phyloP scores from a whole-genome alignment of 2,113 vertebrate genomes.

The Hydrochoerus hydrochaeris region DNA sequence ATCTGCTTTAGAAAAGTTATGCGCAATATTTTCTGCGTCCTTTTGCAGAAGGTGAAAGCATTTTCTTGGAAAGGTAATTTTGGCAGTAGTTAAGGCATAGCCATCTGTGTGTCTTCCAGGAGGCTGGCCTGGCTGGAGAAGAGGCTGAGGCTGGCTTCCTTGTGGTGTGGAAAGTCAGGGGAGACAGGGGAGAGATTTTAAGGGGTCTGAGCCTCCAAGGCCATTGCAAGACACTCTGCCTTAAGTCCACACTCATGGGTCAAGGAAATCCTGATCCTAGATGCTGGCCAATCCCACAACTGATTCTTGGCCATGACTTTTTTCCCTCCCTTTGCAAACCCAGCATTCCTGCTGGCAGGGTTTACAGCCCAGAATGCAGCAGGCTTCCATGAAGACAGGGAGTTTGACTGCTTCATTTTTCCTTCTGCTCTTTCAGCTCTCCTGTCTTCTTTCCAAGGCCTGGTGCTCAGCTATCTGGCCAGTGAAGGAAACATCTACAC shows the following conservation, averaged over 20 bases:
- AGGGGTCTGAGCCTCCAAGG: background rate
- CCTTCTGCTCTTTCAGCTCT: background rate
- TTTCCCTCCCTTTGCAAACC: no score
- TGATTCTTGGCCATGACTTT: background rate
- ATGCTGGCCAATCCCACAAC: fast-evolving
- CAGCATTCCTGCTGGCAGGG: background rate
- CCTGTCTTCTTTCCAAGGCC: background rate
- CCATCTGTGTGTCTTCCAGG: slow-evolving; percentile 33
- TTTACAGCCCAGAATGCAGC: background rate
- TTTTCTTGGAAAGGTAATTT: slow-evolving; percentile 74
- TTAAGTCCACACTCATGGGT: background rate
- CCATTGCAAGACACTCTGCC: fast-evolving
- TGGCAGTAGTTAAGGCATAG: background rate
- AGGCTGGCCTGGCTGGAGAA: background rate
- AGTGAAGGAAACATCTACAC: background rate
- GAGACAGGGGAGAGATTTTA: background rate
- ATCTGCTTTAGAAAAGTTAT: background rate
- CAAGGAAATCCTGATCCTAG: background rate
- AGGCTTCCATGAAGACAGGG: background rate
- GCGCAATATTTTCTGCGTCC: slow-evolving; percentile 12
- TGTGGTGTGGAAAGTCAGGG: background rate
- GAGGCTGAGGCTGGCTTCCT: background rate
- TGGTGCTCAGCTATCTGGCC: background rate
- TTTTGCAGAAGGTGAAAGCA: slow-evolving; percentile 62
- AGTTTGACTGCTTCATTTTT: slow-evolving; percentile 21